Base-by-base conservation (phyloP, 2,888 invertebrate species). In the Meandrusa payeni region DNA sequence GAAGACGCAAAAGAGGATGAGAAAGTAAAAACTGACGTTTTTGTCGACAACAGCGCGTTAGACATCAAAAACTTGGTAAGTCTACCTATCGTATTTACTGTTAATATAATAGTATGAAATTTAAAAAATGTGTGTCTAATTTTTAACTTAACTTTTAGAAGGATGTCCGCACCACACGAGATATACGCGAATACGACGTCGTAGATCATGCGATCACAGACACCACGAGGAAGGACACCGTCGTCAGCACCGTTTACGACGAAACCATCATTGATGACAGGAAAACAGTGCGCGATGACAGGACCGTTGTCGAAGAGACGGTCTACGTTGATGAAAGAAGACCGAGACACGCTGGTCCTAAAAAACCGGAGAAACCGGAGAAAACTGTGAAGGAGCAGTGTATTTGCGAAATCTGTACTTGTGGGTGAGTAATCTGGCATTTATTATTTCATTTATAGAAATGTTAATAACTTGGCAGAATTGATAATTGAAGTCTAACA, bases 321-420 rank as follows among this genome's bases (percentile, higher is more conserved):
- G 70, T 77, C 52, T 69, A 80, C 57, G 60, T 71, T 33, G 77
- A 88, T 52, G 76, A 87, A 72, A 76, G 70, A 55, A 73, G 69
- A 60, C 80, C 79, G 19, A 73, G 66, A 54, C 69, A 64, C 31
- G 78, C 72, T 51, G 85, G 86, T 51, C 85, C 86, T 51, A 86
- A 70, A 65, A n/a, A n/a, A n/a, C n/a, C n/a, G n/a, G n/a, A 15
- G 15, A 81, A 77, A 69, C 80, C 83, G 41, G 79, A 83, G 54
- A 79, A 78, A 52, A 56, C 54, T 39, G 61, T 72, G 29, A 93
- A 93, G 69, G 95, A 95, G 67, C 93, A 94, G 76, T 96, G 96
- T 75, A 95, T 96, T 64, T 96, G 96, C 72, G 95, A 96, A 86
- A 92, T 96, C 51, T 96, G 96, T 76, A 96, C 95, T 65, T 96